These are phyloP conservation scores for Alloscopus bannaensis DNA, from an alignment of 2,888 invertebrate species.

Conservation along the genomic window DNA sequence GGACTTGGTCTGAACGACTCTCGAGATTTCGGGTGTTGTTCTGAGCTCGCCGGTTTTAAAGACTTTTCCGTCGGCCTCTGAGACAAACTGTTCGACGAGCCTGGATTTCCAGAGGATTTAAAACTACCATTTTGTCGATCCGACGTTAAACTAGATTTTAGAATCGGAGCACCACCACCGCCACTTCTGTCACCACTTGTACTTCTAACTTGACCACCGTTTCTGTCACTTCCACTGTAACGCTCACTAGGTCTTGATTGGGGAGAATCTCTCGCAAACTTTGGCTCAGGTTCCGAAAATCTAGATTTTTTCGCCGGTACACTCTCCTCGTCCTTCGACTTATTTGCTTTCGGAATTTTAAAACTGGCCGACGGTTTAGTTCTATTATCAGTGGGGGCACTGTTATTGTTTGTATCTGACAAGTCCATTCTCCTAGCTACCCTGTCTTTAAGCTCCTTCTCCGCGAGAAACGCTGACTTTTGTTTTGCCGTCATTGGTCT, in stretches of 20 bases:
- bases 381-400: constrained; percentile 1
- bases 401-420: constrained; percentile 63
- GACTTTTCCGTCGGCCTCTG: no score
- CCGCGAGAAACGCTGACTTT: constrained; percentile 84
- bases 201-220: neutral
- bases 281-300: constrained; percentile 15
- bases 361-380: constrained; percentile 37
- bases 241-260: constrained; percentile 9
- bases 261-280: neutral
- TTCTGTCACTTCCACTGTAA: neutral
- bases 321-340: constrained; percentile 29
- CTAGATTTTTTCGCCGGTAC: constrained; percentile 28
- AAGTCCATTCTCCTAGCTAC: constrained; percentile 67
- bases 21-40: constrained; percentile 1
- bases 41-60: no score
- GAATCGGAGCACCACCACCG: no score
- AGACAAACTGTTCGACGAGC: no score
- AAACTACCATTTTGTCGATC: no score
- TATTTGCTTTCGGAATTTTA: constrained; percentile 56
- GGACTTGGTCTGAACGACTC: neutral
- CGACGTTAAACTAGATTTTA: no score
- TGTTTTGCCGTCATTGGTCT: constrained; percentile 88
- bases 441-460: constrained; percentile 79
- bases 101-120: neutral
- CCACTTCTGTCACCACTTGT: no score